A percentile compares a stretch with the other conserved stretches of the same genome.
Evolutionary conservation across 1,140 invertebrate genomes (phyloP).

Genomic region (Nebria ingens): DNA sequence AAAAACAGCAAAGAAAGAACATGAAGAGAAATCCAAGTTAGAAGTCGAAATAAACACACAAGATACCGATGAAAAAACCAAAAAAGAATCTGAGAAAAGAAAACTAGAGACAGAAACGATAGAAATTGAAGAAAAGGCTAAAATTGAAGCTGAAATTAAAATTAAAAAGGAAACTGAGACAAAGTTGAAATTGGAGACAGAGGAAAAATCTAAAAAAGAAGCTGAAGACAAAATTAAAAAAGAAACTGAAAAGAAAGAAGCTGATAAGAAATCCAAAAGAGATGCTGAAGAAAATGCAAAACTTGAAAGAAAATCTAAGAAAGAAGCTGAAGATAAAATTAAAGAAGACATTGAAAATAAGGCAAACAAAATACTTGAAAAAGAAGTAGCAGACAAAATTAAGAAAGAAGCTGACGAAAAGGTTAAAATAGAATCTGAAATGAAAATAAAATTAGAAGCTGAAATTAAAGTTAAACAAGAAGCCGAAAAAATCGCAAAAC

Average conservation of each 20-base stretch:
- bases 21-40: slow-evolving; percentile 12
- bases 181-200: slow-evolving; percentile 13
- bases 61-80: slow-evolving; percentile 15
- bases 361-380: slow-evolving; percentile 11
- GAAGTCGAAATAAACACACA: slow-evolving; percentile 11
- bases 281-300: not conserved
- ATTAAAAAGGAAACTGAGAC: slow-evolving; percentile 15
- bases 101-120: slow-evolving; percentile 18
- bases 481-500: not conserved
- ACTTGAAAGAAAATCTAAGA: slow-evolving; percentile 20
- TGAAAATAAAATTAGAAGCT: not conserved
- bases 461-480: too few relatives aligned
- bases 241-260: slow-evolving; percentile 10
- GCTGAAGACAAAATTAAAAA: slow-evolving; percentile 24
- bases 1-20: slow-evolving; percentile 14
- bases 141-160: slow-evolving; percentile 15
- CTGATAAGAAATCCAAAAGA: too few relatives aligned
- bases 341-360: slow-evolving; percentile 19
- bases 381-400: slow-evolving; percentile 19
- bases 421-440: slow-evolving; percentile 12
- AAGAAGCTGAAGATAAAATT: slow-evolving; percentile 25
- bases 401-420: slow-evolving; percentile 30
- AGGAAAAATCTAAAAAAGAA: slow-evolving; percentile 26
- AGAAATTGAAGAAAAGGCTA: slow-evolving; percentile 1
- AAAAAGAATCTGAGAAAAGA: slow-evolving; percentile 8